Percentiles rank a stretch among this genome's conserved stretches.
Evolutionary conservation across 1,140 invertebrate genomes (phyloP).

Genomic region (Chlorops oryzae): DNA sequence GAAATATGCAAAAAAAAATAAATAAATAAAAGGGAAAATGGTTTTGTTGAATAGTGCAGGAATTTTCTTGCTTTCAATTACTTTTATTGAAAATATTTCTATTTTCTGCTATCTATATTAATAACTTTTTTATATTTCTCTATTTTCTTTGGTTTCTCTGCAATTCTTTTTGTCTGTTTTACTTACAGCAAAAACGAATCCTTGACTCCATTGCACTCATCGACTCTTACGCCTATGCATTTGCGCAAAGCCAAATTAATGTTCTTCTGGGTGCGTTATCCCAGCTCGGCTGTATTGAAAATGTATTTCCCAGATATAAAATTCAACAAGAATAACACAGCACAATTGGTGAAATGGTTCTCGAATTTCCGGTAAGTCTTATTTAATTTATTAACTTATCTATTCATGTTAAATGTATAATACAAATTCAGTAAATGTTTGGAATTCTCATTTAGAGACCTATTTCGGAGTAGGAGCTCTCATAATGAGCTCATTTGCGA

Average conservation of each 20-base stretch:
- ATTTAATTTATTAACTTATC: constrained; percentile 11
- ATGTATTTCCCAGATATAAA: constrained; percentile 99
- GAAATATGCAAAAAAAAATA: no score
- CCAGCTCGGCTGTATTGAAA: constrained; percentile 95
- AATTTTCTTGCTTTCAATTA: no score
- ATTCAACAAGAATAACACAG: constrained; percentile 99
- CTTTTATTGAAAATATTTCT: no score
- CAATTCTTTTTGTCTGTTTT: background rate
- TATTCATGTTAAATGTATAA: no score
- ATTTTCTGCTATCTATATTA: no score
- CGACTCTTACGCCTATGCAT: constrained; percentile 98
- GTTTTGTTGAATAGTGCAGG: no score
- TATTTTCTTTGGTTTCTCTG: background rate
- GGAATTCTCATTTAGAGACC: no score
- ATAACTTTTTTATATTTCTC: no score
- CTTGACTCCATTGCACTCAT: constrained; percentile 81
- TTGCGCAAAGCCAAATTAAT: constrained; percentile 99
- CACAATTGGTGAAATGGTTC: constrained; percentile 99
- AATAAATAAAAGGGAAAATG: no score
- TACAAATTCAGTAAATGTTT: no score
- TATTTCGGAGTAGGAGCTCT: no score
- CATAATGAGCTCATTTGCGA: no score
- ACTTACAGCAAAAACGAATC: constrained; percentile 47
- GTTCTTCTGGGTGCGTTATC: constrained; percentile 99
- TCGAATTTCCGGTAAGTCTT: constrained; percentile 95